Conservation (phyloP, 2,113 vertebrate species). For the Paradoxurus hermaphroditus region DNA sequence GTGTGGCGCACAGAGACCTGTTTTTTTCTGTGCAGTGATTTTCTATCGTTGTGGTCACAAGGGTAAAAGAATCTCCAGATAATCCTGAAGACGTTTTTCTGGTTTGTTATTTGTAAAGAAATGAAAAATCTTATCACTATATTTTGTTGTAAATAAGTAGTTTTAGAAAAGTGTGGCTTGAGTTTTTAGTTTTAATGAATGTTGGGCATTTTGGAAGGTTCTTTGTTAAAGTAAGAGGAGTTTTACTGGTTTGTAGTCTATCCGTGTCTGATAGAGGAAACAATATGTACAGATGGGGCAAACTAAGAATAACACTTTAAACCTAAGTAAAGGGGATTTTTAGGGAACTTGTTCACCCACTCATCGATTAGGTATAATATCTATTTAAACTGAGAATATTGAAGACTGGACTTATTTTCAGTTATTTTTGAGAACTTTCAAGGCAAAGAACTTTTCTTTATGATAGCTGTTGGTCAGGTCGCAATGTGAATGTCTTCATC, state of each 20-base stretch:
- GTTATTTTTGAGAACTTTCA: slow-evolving; percentile 1
- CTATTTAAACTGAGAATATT: not conserved
- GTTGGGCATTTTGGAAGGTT: not conserved
- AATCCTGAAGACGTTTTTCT: slow-evolving; percentile 29
- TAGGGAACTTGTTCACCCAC: not conserved
- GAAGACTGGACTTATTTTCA: not conserved
- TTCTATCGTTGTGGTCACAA: slow-evolving; percentile 1
- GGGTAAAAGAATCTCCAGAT: not conserved
- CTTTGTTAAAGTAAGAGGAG: not conserved
- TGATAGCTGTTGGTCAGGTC: not conserved
- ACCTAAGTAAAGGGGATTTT: not conserved
- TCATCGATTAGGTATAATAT: not conserved
- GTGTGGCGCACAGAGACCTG: not conserved
- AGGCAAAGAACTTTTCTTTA: not conserved
- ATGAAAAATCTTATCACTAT: not conserved
- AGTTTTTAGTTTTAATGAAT: not conserved
- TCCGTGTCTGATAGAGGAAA: not conserved
- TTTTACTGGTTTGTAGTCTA: not conserved
- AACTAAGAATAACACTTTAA: not conserved
- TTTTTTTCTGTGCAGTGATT: not conserved
- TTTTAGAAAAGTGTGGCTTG: not conserved
- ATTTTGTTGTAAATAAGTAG: slow-evolving; percentile 29
- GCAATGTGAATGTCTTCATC: not conserved
- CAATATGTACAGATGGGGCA: not conserved
- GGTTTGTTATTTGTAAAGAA: not conserved